Percentiles rank a stretch among this genome's conserved stretches.
These are phyloP conservation scores for Toxostoma redivivum DNA, from an alignment of 2,113 vertebrate genomes.

Conservation along the genomic window DNA sequence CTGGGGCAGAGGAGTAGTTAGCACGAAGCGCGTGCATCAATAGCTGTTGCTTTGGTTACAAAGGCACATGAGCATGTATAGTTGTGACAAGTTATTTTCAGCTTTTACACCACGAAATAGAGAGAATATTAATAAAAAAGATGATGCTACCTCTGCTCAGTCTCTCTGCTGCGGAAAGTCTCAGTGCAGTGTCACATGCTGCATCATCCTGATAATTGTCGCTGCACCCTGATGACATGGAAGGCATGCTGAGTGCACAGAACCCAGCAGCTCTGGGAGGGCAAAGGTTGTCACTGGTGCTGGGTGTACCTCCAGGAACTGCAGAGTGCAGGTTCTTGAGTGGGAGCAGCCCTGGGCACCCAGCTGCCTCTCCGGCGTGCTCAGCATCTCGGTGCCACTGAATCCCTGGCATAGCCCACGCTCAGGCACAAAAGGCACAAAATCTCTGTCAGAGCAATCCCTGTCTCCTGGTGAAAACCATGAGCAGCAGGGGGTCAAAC, in stretches of 20 bases:
- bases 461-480: not conserved
- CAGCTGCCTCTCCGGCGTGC: constrained; percentile 5
- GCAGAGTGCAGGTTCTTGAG: not conserved
- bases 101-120: constrained; percentile 11
- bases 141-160: constrained; percentile 22
- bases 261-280: not conserved
- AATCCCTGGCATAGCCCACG: not conserved
- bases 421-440: not conserved
- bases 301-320: not conserved
- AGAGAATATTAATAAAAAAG: constrained; percentile 34
- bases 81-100: constrained; percentile 60
- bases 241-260: not conserved
- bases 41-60: constrained; percentile 66
- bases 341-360: constrained; percentile 28
- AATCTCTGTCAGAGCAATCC: not conserved
- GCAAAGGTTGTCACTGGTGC: not conserved
- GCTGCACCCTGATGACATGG: not conserved
- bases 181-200: constrained; percentile 11
- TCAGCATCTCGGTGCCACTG: not conserved
- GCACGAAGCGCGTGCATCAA: not conserved
- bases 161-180: not conserved
- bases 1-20: constrained; percentile 29
- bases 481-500: not conserved
- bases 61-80: constrained; percentile 10
- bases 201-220: not conserved